phyloP scores from a whole-genome alignment of 2,888 invertebrate genomes.

The Sminthurinus aureus region DNA sequence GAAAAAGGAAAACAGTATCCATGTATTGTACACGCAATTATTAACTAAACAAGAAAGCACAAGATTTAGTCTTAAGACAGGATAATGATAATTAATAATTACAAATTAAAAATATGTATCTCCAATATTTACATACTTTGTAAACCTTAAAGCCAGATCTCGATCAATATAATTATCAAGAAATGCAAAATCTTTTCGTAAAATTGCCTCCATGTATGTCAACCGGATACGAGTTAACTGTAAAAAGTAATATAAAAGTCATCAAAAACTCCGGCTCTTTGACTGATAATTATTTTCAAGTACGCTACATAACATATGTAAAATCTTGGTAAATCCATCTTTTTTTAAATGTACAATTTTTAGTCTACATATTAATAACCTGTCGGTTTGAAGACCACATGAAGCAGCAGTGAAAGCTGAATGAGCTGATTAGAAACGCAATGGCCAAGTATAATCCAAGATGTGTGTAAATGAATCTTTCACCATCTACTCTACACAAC shows the following conservation, averaged over 20 bases:
- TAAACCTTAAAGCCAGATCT: slow-evolving; percentile 47
- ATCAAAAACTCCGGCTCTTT: neutral
- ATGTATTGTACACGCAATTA: no score
- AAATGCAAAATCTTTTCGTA: slow-evolving; percentile 52
- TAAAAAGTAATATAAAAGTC: neutral
- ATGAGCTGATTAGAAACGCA: neutral
- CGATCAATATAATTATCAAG: slow-evolving; percentile 46
- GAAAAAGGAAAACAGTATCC: no score
- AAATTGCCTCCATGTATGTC: slow-evolving; percentile 46
- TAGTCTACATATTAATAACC: no score
- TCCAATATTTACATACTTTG: slow-evolving; percentile 41
- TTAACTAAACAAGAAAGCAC: no score
- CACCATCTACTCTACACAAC: neutral
- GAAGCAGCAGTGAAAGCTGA: slow-evolving; percentile 11
- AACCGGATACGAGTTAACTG: slow-evolving; percentile 38
- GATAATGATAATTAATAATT: slow-evolving; percentile 3
- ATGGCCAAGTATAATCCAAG: neutral
- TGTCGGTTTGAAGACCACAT: slow-evolving; percentile 13
- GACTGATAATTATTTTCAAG: neutral
- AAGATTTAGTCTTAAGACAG: no score
- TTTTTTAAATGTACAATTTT: no score
- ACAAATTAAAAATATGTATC: slow-evolving; percentile 4
- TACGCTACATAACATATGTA: neutral
- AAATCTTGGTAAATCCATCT: neutral
- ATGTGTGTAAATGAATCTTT: neutral